Conservation (phyloP, 2,113 vertebrate species). For the Colius striatus region DNA sequence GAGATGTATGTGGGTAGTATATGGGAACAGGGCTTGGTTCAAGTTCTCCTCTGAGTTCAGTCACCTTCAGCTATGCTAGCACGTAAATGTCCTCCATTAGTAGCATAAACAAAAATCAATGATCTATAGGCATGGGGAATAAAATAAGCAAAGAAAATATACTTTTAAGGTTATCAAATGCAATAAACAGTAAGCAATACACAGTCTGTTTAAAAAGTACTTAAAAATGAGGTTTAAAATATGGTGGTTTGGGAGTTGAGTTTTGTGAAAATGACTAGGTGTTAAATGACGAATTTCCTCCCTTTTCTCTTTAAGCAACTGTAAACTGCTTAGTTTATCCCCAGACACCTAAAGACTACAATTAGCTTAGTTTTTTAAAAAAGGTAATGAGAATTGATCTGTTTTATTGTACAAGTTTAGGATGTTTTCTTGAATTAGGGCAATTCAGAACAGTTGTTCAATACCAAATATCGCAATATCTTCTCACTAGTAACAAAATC, state of each 20-base stretch:
- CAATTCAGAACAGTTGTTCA: neutral
- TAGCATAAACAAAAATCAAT: neutral
- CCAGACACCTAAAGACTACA: neutral
- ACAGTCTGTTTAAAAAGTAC: neutral
- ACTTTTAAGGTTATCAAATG: neutral
- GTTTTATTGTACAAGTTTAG: neutral
- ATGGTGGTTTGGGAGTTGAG: neutral
- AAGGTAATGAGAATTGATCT: neutral
- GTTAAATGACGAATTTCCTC: neutral
- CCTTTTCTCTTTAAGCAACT: neutral
- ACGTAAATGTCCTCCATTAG: neutral
- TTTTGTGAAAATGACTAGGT: neutral
- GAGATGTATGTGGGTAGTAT: rapidly evolving
- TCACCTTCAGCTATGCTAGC: neutral
- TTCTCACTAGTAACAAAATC: neutral
- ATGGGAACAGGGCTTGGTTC: neutral
- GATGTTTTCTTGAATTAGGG: neutral
- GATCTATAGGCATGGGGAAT: rapidly evolving
- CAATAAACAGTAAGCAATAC: neutral
- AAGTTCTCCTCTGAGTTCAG: neutral
- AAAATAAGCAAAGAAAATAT: neutral
- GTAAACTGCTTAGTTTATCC: neutral
- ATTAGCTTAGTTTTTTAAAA: neutral
- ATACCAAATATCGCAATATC: neutral
- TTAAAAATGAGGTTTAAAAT: neutral